Evolutionary conservation across 2,113 vertebrate species (phyloP).

Genomic region (Tachysurus fulvidraco): DNA sequence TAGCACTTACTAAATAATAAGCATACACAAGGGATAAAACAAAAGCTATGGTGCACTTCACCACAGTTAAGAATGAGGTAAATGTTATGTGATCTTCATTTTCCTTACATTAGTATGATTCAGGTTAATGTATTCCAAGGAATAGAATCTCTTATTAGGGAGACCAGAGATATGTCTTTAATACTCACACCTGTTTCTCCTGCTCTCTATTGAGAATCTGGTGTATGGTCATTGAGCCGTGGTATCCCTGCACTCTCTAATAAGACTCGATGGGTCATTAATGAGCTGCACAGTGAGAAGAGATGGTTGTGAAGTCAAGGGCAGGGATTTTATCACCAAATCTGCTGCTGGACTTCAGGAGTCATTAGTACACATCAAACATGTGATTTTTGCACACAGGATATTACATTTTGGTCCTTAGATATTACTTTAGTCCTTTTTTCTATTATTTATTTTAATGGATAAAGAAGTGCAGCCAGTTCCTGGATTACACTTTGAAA

Average conservation of each 20-base stretch:
- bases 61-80: not conserved
- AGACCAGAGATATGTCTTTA: slow-evolving; percentile 57
- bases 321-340: slow-evolving; percentile 69
- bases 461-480: not conserved
- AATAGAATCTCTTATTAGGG: slow-evolving; percentile 57
- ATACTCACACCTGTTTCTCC: slow-evolving; percentile 70
- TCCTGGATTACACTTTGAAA: not conserved
- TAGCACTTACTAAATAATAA: not conserved
- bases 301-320: slow-evolving; percentile 73
- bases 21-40: not conserved
- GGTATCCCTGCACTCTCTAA: slow-evolving; percentile 66
- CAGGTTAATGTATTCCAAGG: not conserved
- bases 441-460: slow-evolving; percentile 52
- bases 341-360: slow-evolving; percentile 69
- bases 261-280: slow-evolving; percentile 72
- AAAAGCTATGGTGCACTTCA: not conserved
- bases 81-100: not conserved
- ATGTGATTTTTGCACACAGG: slow-evolving; percentile 62
- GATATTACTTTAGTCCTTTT: slow-evolving; percentile 32
- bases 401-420: slow-evolving; percentile 50
- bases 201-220: slow-evolving; percentile 39
- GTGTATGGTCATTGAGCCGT: slow-evolving; percentile 66
- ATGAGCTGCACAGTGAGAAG: slow-evolving; percentile 68
- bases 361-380: slow-evolving; percentile 74
- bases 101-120: not conserved